phyloP scores from a whole-genome alignment of 2,113 vertebrate genomes.

The Ammodytes dubius region DNA sequence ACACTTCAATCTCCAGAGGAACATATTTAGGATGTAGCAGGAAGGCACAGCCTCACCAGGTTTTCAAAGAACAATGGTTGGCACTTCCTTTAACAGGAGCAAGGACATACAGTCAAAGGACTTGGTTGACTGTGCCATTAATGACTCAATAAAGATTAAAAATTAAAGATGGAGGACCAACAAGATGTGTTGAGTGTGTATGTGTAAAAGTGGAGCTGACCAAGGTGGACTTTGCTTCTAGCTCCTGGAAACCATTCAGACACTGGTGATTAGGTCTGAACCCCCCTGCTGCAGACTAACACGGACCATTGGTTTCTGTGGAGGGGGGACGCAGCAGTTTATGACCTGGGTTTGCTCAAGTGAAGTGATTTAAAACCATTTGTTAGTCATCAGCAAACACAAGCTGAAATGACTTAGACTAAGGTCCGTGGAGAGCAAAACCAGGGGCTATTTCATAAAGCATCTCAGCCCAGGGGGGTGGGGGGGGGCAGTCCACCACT shows the following conservation, averaged over 20 bases:
- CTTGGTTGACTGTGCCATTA: background rate
- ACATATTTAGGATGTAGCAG: conserved; percentile 11
- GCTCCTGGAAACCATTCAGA: conserved; percentile 32
- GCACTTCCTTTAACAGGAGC: background rate
- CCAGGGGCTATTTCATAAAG: conserved; percentile 40
- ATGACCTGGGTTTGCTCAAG: conserved; percentile 48
- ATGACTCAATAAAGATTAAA: background rate
- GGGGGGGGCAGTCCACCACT: conserved; percentile 2
- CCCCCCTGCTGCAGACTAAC: conserved; percentile 48
- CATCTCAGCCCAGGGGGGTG: conserved; percentile 23
- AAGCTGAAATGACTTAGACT: conserved; percentile 22
- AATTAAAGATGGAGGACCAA: background rate
- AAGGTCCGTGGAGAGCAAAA: conserved; percentile 36
- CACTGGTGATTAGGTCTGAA: conserved; percentile 20
- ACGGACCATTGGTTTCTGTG: conserved; percentile 53
- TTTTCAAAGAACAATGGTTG: conserved; percentile 43
- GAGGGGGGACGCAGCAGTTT: background rate
- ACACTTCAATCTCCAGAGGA: background rate
- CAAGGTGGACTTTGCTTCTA: conserved; percentile 19
- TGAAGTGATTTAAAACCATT: conserved; percentile 67
- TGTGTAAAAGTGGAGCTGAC: conserved; percentile 20
- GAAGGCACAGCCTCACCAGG: conserved; percentile 15
- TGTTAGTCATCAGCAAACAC: conserved; percentile 63
- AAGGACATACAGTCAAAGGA: background rate
- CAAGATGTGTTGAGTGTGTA: background rate